Evolutionary conservation across 1,140 invertebrate species (phyloP), one percentile per base, ranked within the genome.

Genomic region (Trichonephila clavata): DNA sequence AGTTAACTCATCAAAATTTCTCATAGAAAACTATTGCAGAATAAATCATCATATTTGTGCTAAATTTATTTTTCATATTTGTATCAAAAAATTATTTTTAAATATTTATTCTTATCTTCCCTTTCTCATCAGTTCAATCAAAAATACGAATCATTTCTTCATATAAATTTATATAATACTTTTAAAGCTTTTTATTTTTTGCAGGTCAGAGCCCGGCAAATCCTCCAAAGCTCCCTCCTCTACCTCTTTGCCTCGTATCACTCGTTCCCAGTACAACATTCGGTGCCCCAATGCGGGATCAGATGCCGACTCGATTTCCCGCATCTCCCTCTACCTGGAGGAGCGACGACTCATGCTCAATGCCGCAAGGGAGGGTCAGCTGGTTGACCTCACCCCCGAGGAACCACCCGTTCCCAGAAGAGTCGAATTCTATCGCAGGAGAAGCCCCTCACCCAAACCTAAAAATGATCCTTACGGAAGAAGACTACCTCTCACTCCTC

Each of bases 381-480:
- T 93, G 84, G 92, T 93, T 3, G 92, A 93, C 57, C 71, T 93
- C 14, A 93, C 84, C 1, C 91, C 91, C 0, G 91, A 92, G 63
- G 92, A 93, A 10, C 61, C 91, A 13, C 92, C 84, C 5, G 65
- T 65, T 20, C 90, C 80, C 57, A 87, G 92, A 59, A 93, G 92
- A 20, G 92, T 93, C 65, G 92, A 93, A 43, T 93, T 93, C 68
- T 93, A 93, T 50, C 24, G 92, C 8, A 80, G 71, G 50, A 93
- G 92, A 24, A 87, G 84, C 13, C 92, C 92, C 57, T 93, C 92
- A 1, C 68, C 92, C 92, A 93, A 93, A 20, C 92, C 92, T 3
- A 93, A 88, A 39, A 90, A 90, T 24, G 93, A 94, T 16, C 83
- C 88, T 6, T 94, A 94, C 13, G 93, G 93, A 10, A 91, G 93